Evolutionary conservation across 2,797 vertebrate species (phyloP).

Genomic region (Fistularia commersonii): DNA sequence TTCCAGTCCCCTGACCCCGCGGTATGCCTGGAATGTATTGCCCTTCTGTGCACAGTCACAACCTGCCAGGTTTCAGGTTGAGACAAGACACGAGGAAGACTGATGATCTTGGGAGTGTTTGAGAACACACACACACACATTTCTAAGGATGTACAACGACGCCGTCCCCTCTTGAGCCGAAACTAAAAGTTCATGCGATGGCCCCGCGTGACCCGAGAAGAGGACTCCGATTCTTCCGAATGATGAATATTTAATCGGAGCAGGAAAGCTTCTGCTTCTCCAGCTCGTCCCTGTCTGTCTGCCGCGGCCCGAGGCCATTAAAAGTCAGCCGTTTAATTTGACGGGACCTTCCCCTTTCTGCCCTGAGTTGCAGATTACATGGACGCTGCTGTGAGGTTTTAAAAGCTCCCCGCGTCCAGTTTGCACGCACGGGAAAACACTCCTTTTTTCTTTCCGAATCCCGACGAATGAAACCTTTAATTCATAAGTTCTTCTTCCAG

Average conservation of each 20-base stretch:
- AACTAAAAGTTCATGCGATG: slow-evolving; percentile 2
- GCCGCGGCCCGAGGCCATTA: slow-evolving; percentile 37
- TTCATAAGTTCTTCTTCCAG: too few relatives aligned
- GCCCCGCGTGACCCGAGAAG: not conserved
- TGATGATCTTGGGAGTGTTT: slow-evolving; percentile 26
- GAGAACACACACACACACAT: slow-evolving; percentile 14
- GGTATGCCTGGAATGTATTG: slow-evolving; percentile 78
- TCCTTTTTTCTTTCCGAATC: too few relatives aligned
- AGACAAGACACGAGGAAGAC: slow-evolving; percentile 66
- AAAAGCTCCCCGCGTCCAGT: too few relatives aligned
- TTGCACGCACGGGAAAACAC: slow-evolving; percentile 17
- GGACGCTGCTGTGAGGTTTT: slow-evolving; percentile 17
- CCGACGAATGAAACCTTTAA: too few relatives aligned
- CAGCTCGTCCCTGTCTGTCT: slow-evolving; percentile 53
- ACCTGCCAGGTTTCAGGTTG: slow-evolving; percentile 77
- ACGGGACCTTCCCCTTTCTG: slow-evolving; percentile 35
- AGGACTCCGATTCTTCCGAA: slow-evolving; percentile 26
- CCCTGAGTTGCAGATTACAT: slow-evolving; percentile 42
- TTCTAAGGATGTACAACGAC: not conserved
- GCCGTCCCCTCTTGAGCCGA: not conserved
- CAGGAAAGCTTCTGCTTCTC: slow-evolving; percentile 27
- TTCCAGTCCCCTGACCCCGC: slow-evolving; percentile 64
- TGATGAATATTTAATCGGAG: slow-evolving; percentile 48
- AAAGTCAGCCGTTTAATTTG: slow-evolving; percentile 60
- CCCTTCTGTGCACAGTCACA: slow-evolving; percentile 64